Evolutionary conservation across 2,797 vertebrate species (phyloP).

Genomic region (Sarcophilus harrisii): DNA sequence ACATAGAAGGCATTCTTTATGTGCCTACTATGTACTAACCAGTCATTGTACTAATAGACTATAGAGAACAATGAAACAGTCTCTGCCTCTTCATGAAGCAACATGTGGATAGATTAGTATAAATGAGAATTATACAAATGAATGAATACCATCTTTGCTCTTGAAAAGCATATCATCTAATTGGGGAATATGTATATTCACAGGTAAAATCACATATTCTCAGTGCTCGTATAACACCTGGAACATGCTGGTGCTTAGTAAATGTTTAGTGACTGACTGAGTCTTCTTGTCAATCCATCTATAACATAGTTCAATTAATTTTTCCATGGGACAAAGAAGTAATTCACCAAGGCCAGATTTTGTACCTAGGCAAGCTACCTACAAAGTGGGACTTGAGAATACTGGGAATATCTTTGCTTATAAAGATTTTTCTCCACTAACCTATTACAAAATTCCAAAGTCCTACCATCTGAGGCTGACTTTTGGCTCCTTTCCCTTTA

Average conservation of each 20-base stretch:
- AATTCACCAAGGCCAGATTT: too few species aligned
- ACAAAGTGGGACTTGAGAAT: too few species aligned
- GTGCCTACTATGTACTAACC: neutral
- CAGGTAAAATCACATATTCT: neutral
- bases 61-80: neutral
- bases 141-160: neutral
- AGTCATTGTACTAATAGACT: neutral
- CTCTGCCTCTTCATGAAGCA: neutral
- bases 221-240: neutral
- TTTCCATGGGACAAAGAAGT: neutral
- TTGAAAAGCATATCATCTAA: neutral
- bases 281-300: neutral
- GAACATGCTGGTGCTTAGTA: neutral
- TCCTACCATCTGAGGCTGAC: too few species aligned
- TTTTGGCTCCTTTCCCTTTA: neutral
- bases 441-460: too few species aligned
- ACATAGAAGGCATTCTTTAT: neutral
- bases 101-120: neutral
- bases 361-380: too few species aligned
- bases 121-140: neutral
- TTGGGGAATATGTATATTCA: neutral
- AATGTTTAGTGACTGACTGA: neutral
- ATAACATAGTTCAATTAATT: neutral
- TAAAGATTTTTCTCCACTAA: too few species aligned
- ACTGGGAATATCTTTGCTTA: too few species aligned